Base-by-base conservation (phyloP, 2,113 vertebrate genomes). In the Ophthalmolycus amberensis region DNA sequence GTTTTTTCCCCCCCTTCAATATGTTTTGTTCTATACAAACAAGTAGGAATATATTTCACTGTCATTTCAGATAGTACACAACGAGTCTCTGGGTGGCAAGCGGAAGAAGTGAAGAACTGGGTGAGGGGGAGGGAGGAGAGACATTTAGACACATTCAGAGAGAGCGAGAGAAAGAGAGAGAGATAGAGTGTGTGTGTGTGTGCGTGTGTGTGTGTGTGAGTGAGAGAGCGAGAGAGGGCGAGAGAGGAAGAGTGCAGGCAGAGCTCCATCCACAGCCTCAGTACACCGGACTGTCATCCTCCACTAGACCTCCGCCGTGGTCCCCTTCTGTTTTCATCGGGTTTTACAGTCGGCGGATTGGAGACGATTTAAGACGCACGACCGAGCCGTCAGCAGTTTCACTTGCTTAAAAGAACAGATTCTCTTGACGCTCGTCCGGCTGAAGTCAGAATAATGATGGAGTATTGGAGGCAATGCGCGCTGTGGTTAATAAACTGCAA, bases 401-500 rank as follows among this genome's bases (percentile, higher is more conserved):
- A 56, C 67, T 50, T 6, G 32, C 34, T 29, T 3, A 15, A 60
- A 16, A 50, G 16, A 16, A 25, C 27, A 14, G 3, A 42, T 56
- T 48, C 14, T 38, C 22, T 38, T 1, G 6, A 15, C 74, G 38
- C 62, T 71, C 59, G 18, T 34, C 15, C 46, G 15, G 15, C 71
- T 42, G n/a, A 86, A 82, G 65, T 67, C 37, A 42, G 15, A 32
- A 84, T 54, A 60, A 93, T 89, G 93, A 98, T 99, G 97, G 98
- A 99, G 95, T 96, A 96, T 3, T 99, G 98, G 98, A 95, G 95
- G 93, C 97, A 99, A 52, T 99, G 98, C 92, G 96, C 97, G 83
- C 94, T 97, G 88, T 99, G 98, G 98, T 90, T 99, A 71, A 99
- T 99, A 86, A 92, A 96, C 91, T 97, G 97, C 93, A 97, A 96